Evolutionary conservation across 2,113 vertebrate genomes (phyloP), one percentile per base, ranked within the genome.

Genomic region (Platysternon megacephalum): DNA sequence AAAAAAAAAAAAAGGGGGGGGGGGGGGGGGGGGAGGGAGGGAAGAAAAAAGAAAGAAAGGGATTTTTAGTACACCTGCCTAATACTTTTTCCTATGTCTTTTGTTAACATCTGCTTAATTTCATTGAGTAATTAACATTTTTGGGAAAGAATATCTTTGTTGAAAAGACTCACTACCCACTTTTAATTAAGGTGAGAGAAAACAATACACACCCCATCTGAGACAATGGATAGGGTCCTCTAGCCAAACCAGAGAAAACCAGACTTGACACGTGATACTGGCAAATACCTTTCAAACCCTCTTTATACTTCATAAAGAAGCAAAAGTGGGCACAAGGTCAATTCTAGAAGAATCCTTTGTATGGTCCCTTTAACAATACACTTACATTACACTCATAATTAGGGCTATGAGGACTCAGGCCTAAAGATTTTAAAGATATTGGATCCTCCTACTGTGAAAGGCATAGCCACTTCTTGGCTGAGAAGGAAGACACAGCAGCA

Each of bases 391-490:
- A 74, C 28, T 68, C 49, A 16, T 84, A 89, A 46, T 56, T 46
- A 19, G 82, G 42, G 19, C 32, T 56, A 10, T 35, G 5, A 1
- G 0, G 9, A 19, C 24, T 5, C 87, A 11, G n/a, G 10, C 19
- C n/a, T 4, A 2, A 11, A 28, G 58, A 10, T 28, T 51, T 39
- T 5, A 24, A 84, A n/a, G 39, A 6, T 0, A 0, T 44, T 2
- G 6, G 42, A 35, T 24, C 44, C 13, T 2, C 56, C 4, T 16
- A 46, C n/a, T 0, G 0, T 1, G 11, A 9, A 86, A 87, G 61
- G 82, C 35, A 89, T 16, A 49, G 29, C 4, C 2, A 1, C n/a
- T 32, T 78, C 28, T 46, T 78, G 42, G 19, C n/a, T 35, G n/a
- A 72, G 65, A 72, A 39, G n/a, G 61, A 94, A 88, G 26, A 51